Percentiles rank a stretch among this genome's conserved stretches.
Conservation (phyloP, 1,140 invertebrate genomes). For the Cepaea nemoralis region DNA sequence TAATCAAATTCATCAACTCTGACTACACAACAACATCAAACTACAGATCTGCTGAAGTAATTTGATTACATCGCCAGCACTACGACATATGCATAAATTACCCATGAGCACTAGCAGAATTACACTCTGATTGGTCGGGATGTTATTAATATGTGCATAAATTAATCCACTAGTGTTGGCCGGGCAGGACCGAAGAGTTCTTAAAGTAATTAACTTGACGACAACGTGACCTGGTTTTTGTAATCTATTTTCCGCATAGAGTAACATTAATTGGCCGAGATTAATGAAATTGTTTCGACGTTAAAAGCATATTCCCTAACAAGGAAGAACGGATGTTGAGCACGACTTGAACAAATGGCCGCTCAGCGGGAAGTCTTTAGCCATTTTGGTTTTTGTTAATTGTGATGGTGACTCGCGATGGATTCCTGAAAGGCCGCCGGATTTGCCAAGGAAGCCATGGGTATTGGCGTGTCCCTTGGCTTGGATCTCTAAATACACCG, state of each 20-base stretch:
- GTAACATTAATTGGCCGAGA: constrained; percentile 1
- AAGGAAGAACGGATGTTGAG: not conserved
- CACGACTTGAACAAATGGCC: not conserved
- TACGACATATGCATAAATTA: constrained; percentile 4
- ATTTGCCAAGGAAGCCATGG: too few species aligned
- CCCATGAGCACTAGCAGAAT: not conserved
- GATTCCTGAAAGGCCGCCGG: too few species aligned
- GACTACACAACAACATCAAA: not conserved
- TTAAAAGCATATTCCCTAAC: not conserved
- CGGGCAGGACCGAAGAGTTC: not conserved
- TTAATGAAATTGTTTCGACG: not conserved
- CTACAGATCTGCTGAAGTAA: not conserved
- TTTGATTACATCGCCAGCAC: not conserved
- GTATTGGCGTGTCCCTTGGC: too few species aligned
- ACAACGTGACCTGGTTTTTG: not conserved
- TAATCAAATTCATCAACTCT: not conserved
- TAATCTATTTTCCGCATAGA: constrained; percentile 4
- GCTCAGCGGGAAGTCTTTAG: not conserved
- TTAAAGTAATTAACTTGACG: not conserved
- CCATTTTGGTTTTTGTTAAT: too few species aligned
- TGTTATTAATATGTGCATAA: constrained; percentile 10
- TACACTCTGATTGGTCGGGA: not conserved
- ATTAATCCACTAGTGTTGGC: constrained; percentile 3
- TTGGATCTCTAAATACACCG: too few species aligned
- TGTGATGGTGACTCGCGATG: too few species aligned